Conservation (phyloP, 2,888 invertebrate species). For the Branchellion lobata region DNA sequence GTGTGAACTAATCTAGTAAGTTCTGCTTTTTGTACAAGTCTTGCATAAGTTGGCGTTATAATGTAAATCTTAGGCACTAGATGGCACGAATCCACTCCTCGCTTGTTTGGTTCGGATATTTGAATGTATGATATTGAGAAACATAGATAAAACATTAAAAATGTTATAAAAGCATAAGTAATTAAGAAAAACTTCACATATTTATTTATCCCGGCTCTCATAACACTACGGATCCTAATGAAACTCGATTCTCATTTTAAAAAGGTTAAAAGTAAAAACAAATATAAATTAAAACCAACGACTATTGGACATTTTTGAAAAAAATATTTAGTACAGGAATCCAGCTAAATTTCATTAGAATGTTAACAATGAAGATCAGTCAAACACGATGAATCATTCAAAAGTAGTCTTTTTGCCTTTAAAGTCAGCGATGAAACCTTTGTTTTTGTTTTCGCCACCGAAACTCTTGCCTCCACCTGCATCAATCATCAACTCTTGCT, state of each 20-base stretch:
- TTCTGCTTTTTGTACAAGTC: constrained; percentile 87
- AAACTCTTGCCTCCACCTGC: neutral
- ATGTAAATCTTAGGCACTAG: constrained; percentile 68
- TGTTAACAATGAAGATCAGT: neutral
- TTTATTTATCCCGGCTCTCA: too few relatives aligned
- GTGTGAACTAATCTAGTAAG: constrained; percentile 84
- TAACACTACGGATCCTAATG: too few relatives aligned
- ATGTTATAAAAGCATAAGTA: neutral
- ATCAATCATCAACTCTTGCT: too few relatives aligned
- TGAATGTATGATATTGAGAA: too few relatives aligned
- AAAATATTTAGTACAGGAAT: too few relatives aligned
- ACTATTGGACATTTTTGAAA: neutral
- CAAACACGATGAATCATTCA: constrained; percentile 19
- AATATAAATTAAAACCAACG: too few relatives aligned
- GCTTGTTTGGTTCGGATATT: too few relatives aligned
- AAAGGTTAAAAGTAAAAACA: too few relatives aligned
- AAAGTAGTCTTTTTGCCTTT: constrained; percentile 35
- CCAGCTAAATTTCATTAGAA: neutral
- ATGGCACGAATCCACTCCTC: too few relatives aligned
- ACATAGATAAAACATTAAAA: neutral
- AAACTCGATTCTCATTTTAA: neutral
- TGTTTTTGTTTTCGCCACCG: constrained; percentile 22
- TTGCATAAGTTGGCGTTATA: constrained; percentile 85
- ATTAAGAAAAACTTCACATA: too few relatives aligned
- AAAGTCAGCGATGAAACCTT: constrained; percentile 8